Evolutionary conservation across 2,113 vertebrate species (phyloP).

Genomic region (Phainopepla nitens): DNA sequence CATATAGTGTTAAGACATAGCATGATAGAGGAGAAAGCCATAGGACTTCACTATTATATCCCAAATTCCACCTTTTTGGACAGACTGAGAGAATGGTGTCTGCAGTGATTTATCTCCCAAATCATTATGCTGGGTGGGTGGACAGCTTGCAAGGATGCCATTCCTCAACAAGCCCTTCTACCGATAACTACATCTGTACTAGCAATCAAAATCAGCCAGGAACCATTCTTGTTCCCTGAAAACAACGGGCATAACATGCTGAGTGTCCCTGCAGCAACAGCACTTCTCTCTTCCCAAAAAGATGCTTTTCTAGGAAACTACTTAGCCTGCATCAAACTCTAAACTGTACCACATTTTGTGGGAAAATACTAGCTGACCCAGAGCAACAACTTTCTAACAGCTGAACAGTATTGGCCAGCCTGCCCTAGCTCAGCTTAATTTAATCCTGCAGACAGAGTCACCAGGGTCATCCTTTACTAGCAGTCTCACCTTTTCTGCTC

Average conservation of each 20-base stretch:
- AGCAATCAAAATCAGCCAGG: background rate
- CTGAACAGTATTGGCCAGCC: background rate
- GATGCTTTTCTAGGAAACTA: background rate
- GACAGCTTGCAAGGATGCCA: background rate
- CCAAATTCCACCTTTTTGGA: background rate
- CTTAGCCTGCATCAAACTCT: background rate
- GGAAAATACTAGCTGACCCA: background rate
- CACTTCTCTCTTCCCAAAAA: background rate
- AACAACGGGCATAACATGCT: background rate
- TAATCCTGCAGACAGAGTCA: background rate
- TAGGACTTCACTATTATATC: background rate
- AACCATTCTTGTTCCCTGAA: background rate
- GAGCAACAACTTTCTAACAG: background rate
- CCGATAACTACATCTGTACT: background rate
- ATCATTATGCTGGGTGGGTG: background rate
- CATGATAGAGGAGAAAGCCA: background rate
- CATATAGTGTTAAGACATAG: background rate
- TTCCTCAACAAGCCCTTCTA: background rate
- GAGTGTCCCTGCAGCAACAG: background rate
- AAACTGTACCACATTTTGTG: background rate
- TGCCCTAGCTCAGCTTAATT: background rate
- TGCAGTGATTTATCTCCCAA: background rate
- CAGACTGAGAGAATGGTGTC: background rate
- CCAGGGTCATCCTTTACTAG: background rate
- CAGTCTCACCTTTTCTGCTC: background rate